Base-by-base conservation (phyloP, 2,888 invertebrate genomes). In the Anorthoa munda region DNA sequence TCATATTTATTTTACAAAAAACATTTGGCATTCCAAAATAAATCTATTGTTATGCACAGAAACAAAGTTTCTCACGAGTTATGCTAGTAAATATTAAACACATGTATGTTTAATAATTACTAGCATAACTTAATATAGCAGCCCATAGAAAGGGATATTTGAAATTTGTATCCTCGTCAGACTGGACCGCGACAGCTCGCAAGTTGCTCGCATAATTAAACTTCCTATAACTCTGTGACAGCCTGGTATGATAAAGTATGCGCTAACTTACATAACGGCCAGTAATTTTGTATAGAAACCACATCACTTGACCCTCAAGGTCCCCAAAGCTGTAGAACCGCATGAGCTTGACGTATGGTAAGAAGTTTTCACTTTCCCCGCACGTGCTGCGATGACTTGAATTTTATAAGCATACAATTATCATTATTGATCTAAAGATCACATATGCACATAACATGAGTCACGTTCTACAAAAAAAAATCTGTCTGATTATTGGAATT, bases 281-380 rank as follows among this genome's bases (percentile, higher is more conserved):
- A 58, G 50, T 77, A 17, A 67, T 51, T 50, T 77, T 67, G 31
- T 66, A 72, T 45, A 55, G 56, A 65, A 67, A 46, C 21, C 66
- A 50, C 66, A 69, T 59, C 23, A 61, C 58, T 61, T 67, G 70
- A 60, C 69, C 67, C 71, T 51, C 48, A 66, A 58, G 67, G 51
- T 72, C 64, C 50, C 0, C 79, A 18, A 13, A 21, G 39, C 66
- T n/a, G 18, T 26, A 39, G 5, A 67, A 12, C 51, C 9, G 31
- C 50, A 9, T 31, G 31, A 26, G 39, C 39, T 71, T 18, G 61
- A 58, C 59, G 61, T 64, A 53, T 76, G 69, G 23, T 46, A 63
- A 66, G 18, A 48, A 69, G 58, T 53, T 50, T 64, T 71, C 70
- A 82, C 83, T 79, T 74, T 68, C 73, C 56, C 61, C 23, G 56